Evolutionary conservation across 2,797 vertebrate genomes (phyloP).

Genomic region (Tadarida brasiliensis): DNA sequence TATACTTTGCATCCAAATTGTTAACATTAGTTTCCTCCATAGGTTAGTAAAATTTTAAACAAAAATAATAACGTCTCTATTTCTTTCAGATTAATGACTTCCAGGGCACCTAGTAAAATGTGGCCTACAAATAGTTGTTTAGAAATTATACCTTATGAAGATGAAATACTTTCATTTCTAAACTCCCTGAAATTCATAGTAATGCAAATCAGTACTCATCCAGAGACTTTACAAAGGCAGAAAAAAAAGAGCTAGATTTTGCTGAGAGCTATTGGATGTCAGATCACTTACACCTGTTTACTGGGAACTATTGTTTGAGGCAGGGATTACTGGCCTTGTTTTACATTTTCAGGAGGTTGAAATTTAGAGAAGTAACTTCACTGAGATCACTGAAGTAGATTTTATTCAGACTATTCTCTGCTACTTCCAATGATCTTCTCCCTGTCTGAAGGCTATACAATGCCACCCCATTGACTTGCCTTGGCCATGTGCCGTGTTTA

Average conservation of each 20-base stretch:
- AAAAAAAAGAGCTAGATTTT: background rate
- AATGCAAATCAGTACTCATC: background rate
- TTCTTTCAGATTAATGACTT: conserved; percentile 49
- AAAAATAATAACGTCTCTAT: background rate
- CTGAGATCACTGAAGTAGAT: background rate
- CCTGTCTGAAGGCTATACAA: background rate
- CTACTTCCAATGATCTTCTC: background rate
- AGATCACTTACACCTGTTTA: conserved; percentile 34
- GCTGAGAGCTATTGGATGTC: background rate
- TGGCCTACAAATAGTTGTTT: background rate
- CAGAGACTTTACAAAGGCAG: background rate
- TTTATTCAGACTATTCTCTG: background rate
- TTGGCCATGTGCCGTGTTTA: background rate
- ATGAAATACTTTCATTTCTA: conserved; percentile 14
- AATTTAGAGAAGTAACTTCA: conserved; percentile 37
- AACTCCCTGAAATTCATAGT: conserved; percentile 41
- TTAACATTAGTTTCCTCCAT: background rate
- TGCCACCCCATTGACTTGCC: background rate
- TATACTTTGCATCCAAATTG: background rate
- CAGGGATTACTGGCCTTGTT: background rate
- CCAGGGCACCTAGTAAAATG: background rate
- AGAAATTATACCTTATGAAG: conserved; percentile 5
- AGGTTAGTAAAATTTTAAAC: conserved; percentile 17
- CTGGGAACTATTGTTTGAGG: background rate
- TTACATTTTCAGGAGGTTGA: background rate